Conservation (phyloP, 2,888 invertebrate genomes). For the Acrobasis consociella region DNA sequence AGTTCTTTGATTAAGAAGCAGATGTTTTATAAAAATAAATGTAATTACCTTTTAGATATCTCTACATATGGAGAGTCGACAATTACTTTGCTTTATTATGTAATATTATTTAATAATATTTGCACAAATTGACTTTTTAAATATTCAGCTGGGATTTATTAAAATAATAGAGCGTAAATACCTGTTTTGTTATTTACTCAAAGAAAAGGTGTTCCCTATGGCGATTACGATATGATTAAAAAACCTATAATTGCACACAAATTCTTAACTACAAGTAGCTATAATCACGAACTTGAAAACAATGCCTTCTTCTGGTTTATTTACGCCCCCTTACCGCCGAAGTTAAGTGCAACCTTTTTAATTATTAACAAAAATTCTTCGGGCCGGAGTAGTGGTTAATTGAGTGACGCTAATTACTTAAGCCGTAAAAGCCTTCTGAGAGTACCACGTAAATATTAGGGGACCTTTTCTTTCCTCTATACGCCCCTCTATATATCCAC, state of each 20-base stretch:
- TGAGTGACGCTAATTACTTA: slow-evolving; percentile 81
- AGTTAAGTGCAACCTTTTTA: slow-evolving; percentile 79
- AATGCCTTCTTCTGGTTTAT: slow-evolving; percentile 34
- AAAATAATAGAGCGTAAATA: too few species aligned
- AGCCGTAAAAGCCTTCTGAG: slow-evolving; percentile 74
- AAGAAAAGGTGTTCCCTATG: not conserved
- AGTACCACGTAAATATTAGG: slow-evolving; percentile 62
- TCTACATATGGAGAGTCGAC: too few species aligned
- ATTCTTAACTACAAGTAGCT: not conserved
- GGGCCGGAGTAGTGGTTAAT: slow-evolving; percentile 71
- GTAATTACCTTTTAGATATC: too few species aligned
- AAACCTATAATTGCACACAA: not conserved
- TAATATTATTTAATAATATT: too few species aligned
- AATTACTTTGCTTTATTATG: too few species aligned
- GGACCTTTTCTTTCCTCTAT: slow-evolving; percentile 66
- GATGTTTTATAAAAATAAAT: too few species aligned
- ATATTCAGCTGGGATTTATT: too few species aligned
- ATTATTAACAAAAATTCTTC: slow-evolving; percentile 79
- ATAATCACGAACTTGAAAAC: slow-evolving; percentile 12
- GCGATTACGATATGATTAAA: not conserved
- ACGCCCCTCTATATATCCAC: slow-evolving; percentile 49
- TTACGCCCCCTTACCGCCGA: slow-evolving; percentile 43
- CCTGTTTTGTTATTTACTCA: not conserved
- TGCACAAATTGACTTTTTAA: too few species aligned
- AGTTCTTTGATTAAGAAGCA: too few species aligned